Percentiles rank a stretch among this genome's conserved stretches.
Evolutionary conservation across 1,140 invertebrate species (phyloP).

Genomic region (Pachyrhynchus sulphureomaculatus): DNA sequence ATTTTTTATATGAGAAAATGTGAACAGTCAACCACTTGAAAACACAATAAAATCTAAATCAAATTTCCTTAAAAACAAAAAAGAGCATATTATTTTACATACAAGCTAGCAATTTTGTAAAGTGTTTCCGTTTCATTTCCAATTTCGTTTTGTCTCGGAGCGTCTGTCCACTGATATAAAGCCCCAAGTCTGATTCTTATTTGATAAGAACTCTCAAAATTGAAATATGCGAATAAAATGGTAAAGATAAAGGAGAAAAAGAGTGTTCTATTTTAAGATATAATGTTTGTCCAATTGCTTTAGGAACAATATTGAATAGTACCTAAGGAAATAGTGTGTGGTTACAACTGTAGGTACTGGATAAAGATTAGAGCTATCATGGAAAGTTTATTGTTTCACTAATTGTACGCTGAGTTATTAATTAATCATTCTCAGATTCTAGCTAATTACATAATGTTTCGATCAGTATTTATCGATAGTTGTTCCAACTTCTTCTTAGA

Average conservation of each 20-base stretch:
- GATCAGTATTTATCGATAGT: no score
- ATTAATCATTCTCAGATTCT: no score
- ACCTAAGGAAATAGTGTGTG: no score
- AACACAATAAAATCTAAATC: conserved; percentile 4
- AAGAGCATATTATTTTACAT: conserved; percentile 8
- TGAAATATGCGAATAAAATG: conserved; percentile 26
- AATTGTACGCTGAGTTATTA: no score
- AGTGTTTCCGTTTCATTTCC: conserved; percentile 16
- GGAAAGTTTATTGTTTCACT: no score
- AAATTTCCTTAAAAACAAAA: background rate
- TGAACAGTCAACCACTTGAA: background rate
- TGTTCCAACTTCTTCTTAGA: no score
- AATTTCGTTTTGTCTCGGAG: conserved; percentile 15
- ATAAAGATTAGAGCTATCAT: no score
- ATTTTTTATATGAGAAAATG: no score
- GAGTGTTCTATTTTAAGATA: background rate
- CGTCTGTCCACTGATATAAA: conserved; percentile 27
- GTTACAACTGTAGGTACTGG: no score
- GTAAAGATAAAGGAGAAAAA: conserved; percentile 19
- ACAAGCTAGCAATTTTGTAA: conserved; percentile 3
- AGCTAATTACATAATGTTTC: no score
- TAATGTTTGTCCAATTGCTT: conserved; percentile 4
- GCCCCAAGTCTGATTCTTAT: conserved; percentile 17
- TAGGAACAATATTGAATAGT: no score
- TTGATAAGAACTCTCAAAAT: conserved; percentile 27